Conservation (phyloP, 92 coral and sea anemone genomes). For the Ricordea florida region DNA sequence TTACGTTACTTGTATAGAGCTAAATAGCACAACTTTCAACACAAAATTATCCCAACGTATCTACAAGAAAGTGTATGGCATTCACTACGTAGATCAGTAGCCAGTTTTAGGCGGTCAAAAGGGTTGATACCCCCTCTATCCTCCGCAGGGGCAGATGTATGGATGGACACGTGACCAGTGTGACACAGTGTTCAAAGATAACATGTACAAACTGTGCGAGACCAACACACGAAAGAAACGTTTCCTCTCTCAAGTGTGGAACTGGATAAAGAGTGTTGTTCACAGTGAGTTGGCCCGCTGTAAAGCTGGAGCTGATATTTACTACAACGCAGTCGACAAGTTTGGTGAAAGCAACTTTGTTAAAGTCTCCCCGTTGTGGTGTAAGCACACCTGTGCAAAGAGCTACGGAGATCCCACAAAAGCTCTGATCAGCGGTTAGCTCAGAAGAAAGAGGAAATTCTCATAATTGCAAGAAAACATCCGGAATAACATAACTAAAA, state of each 20-base stretch:
- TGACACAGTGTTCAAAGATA: conserved; percentile 51
- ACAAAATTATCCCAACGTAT: neutral
- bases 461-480: no score
- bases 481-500: no score
- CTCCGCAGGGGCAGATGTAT: conserved; percentile 44
- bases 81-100: neutral
- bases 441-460: neutral
- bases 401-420: conserved; percentile 47
- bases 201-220: conserved; percentile 60
- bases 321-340: conserved; percentile 61
- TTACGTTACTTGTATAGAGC: no score
- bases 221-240: conserved; percentile 28
- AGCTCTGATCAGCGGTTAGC: neutral
- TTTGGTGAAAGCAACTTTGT: conserved; percentile 54
- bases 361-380: conserved; percentile 76
- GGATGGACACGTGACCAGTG: conserved; percentile 53
- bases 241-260: conserved; percentile 24
- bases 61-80: neutral
- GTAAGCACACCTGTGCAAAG: conserved; percentile 53
- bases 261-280: conserved; percentile 27
- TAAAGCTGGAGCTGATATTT: conserved; percentile 49
- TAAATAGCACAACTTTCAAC: neutral
- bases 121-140: neutral
- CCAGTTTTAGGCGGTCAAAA: neutral
- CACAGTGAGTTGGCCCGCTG: conserved; percentile 44